Conservation (phyloP, 2,113 vertebrate species). For the Catharus fuscescens region DNA sequence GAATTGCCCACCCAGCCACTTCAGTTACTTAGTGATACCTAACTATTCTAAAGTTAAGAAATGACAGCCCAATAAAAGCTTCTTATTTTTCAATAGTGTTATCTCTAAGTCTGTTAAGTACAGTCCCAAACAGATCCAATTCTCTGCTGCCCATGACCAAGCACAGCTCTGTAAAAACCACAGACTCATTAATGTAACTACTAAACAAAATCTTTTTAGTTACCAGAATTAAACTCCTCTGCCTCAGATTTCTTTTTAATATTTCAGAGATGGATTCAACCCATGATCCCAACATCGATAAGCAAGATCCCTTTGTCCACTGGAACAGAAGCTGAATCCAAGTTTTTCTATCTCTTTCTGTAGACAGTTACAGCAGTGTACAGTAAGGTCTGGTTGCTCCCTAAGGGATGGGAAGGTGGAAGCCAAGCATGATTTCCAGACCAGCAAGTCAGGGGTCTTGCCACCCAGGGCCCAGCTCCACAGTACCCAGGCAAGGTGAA, state of each 20-base stretch:
- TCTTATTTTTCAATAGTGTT: background rate
- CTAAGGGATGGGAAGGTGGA: background rate
- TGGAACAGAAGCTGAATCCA: background rate
- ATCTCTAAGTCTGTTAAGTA: background rate
- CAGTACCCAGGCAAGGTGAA: background rate
- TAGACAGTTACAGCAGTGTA: background rate
- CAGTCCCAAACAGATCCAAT: background rate
- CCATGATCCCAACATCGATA: background rate
- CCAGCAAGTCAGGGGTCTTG: background rate
- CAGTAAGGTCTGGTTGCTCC: background rate
- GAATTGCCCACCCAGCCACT: background rate
- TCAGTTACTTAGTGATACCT: background rate
- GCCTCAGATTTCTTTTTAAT: background rate
- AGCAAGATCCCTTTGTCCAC: background rate
- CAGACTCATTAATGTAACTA: background rate
- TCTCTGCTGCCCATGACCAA: background rate
- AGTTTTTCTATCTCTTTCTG: background rate
- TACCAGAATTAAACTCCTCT: background rate
- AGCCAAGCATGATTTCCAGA: background rate
- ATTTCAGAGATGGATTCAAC: background rate
- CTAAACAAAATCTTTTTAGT: background rate
- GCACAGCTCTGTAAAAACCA: background rate
- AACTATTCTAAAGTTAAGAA: background rate
- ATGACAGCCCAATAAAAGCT: background rate
- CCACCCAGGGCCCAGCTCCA: background rate